A percentile compares a stretch with the other conserved stretches of the same genome.
These are phyloP conservation scores for Gasteruption jaculator DNA, from an alignment of 2,888 invertebrate genomes.

Conservation along the genomic window DNA sequence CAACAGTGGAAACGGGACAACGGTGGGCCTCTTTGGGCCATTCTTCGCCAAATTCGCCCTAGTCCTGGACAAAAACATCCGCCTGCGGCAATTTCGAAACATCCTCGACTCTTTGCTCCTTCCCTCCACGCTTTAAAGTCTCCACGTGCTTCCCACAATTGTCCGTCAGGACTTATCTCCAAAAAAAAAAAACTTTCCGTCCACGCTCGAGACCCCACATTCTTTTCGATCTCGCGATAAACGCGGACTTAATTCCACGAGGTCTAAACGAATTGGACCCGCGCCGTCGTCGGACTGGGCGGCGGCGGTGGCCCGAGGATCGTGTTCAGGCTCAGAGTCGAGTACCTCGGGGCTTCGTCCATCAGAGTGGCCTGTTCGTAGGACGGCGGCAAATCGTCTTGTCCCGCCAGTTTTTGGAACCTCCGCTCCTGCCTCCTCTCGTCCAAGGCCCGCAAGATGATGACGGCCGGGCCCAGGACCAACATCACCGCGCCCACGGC, in stretches of 20 bases:
- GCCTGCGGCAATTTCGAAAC: no score
- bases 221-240: slow-evolving; percentile 4
- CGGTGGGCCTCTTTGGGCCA: no score
- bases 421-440: slow-evolving; percentile 32
- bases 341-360: slow-evolving; percentile 39
- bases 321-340: slow-evolving; percentile 33
- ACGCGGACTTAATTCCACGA: no score
- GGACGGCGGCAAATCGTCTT: slow-evolving; percentile 36
- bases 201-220: neutral
- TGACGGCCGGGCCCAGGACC: slow-evolving; percentile 36
- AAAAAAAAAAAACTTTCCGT: no score
- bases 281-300: slow-evolving; percentile 7
- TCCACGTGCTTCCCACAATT: no score
- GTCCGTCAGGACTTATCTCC: no score
- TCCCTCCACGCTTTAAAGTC: no score
- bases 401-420: slow-evolving; percentile 28
- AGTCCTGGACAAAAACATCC: no score
- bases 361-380: slow-evolving; percentile 38
- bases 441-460: slow-evolving; percentile 33
- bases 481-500: slow-evolving; percentile 39
- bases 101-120: no score
- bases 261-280: slow-evolving; percentile 7
- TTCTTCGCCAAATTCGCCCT: no score
- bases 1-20: no score
- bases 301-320: slow-evolving; percentile 23